Conservation (phyloP, 2,888 invertebrate genomes). For the Lamproptera curius region DNA sequence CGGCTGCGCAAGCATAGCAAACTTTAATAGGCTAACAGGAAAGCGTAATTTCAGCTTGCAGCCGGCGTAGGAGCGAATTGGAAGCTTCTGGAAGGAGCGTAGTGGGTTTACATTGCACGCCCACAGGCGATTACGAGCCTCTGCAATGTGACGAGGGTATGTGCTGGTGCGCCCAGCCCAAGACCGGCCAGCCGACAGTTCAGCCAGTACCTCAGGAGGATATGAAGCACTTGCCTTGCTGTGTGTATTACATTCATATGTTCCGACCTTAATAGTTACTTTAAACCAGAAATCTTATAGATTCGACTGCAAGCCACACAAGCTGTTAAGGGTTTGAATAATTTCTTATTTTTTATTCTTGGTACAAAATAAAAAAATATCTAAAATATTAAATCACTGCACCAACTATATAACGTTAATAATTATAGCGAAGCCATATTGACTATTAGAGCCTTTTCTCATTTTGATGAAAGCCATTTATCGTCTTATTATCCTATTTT, state of each 20-base stretch:
- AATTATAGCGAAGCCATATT: too few species aligned
- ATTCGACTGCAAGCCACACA: too few species aligned
- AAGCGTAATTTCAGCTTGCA: slow-evolving; percentile 72
- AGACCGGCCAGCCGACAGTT: slow-evolving; percentile 77
- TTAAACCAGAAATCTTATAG: too few species aligned
- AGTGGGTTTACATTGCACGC: slow-evolving; percentile 81
- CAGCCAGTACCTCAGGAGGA: slow-evolving; percentile 77
- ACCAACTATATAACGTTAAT: too few species aligned
- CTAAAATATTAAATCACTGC: too few species aligned
- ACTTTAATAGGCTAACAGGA: slow-evolving; percentile 1
- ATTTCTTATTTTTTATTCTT: too few species aligned
- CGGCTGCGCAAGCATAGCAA: not conserved
- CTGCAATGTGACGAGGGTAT: slow-evolving; percentile 82
- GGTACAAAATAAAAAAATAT: too few species aligned
- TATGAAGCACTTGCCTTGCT: slow-evolving; percentile 80
- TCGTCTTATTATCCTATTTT: too few species aligned
- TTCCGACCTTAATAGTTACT: too few species aligned
- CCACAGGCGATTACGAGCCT: slow-evolving; percentile 81
- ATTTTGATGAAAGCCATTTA: too few species aligned
- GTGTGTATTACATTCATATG: slow-evolving; percentile 69
- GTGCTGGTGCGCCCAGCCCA: slow-evolving; percentile 83
- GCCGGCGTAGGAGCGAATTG: slow-evolving; percentile 76
- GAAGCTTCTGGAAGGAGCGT: slow-evolving; percentile 58
- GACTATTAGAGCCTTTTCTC: too few species aligned
- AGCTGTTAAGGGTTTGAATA: too few species aligned